Conservation (phyloP, 1,140 invertebrate species). For the Dendroctonus ponderosae region DNA sequence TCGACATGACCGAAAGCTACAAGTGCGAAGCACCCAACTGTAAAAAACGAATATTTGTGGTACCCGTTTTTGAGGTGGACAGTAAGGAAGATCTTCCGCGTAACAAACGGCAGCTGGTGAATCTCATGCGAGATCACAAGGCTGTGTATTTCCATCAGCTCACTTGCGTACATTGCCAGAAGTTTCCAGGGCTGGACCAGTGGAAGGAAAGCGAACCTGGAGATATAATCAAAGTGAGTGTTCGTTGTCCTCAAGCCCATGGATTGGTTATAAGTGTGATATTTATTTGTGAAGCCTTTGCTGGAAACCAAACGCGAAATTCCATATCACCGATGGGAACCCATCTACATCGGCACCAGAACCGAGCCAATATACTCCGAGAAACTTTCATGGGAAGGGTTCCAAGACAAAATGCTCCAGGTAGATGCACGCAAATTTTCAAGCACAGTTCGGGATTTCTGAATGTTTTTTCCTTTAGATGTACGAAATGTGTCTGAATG, state of each 20-base stretch:
- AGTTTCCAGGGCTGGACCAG: conserved; percentile 70
- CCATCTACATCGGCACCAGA: conserved; percentile 77
- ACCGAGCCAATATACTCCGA: conserved; percentile 79
- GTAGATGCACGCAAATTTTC: conserved; percentile 49
- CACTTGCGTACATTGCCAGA: conserved; percentile 74
- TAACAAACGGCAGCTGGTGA: conserved; percentile 57
- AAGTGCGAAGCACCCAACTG: conserved; percentile 25
- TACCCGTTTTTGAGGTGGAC: conserved; percentile 75
- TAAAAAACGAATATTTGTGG: conserved; percentile 61
- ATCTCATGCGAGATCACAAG: conserved; percentile 53
- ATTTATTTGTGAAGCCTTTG: conserved; percentile 57
- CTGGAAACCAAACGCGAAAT: conserved; percentile 66
- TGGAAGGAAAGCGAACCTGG: conserved; percentile 62
- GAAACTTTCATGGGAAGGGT: conserved; percentile 76
- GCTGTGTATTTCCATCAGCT: conserved; percentile 65
- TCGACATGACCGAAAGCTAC: conserved; percentile 57
- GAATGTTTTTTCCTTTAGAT: conserved; percentile 56
- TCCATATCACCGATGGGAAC: conserved; percentile 78
- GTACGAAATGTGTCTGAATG: conserved; percentile 75
- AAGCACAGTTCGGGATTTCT: neutral
- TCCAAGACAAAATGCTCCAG: conserved; percentile 84
- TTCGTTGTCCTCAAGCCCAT: neutral
- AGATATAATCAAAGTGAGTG: conserved; percentile 48
- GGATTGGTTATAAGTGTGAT: neutral
- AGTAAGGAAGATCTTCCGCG: conserved; percentile 59